phyloP scores from a whole-genome alignment of 2,113 vertebrate species.

The Etia nguti region DNA sequence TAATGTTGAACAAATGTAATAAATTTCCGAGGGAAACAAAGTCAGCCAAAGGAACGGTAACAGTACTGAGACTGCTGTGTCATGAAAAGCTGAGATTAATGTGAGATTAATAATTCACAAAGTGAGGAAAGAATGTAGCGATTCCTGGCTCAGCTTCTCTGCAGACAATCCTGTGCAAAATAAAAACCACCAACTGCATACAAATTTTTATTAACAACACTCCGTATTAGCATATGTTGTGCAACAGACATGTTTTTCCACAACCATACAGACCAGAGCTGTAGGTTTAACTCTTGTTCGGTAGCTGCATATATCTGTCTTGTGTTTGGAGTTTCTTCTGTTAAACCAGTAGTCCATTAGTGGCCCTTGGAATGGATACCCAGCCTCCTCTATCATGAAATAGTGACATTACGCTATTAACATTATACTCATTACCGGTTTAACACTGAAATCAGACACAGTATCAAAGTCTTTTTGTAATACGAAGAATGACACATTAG shows the following conservation, averaged over 20 bases:
- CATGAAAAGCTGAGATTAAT: neutral
- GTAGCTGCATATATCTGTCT: neutral
- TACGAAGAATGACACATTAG: conserved; percentile 18
- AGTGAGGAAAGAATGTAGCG: neutral
- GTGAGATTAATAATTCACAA: neutral
- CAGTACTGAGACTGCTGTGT: neutral
- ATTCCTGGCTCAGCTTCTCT: neutral
- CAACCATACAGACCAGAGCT: neutral
- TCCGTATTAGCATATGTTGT: neutral
- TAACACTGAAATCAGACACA: conserved; percentile 49
- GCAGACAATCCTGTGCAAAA: neutral
- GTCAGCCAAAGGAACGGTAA: neutral
- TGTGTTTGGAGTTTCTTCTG: conserved; percentile 15
- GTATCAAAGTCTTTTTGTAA: conserved; percentile 42
- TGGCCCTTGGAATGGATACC: conserved; percentile 54
- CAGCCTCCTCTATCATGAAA: conserved; percentile 22
- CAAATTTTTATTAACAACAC: neutral
- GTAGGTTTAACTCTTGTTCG: neutral
- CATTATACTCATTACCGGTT: conserved; percentile 41
- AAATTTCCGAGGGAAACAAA: neutral
- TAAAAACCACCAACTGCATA: neutral
- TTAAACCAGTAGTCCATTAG: conserved; percentile 45
- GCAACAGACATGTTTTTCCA: neutral
- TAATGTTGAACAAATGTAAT: neutral
- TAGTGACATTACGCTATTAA: conserved; percentile 37